Percentiles rank a stretch among this genome's conserved stretches.
Conservation (phyloP, 2,888 invertebrate species). For the Trachelus stipa region DNA sequence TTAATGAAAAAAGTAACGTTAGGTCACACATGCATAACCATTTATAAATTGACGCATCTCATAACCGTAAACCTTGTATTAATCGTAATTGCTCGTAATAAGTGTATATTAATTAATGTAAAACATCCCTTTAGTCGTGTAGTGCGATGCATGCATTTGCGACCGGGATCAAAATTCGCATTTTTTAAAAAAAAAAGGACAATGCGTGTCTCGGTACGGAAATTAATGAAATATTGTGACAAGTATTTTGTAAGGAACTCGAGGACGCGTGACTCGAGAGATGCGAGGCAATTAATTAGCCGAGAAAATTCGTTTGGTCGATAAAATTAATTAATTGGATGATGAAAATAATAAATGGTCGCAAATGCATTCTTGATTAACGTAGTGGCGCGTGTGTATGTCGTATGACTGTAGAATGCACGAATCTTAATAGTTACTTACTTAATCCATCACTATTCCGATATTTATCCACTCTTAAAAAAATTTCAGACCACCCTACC, state of each 20-base stretch:
- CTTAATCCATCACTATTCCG: constrained; percentile 28
- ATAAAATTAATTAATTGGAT: not conserved
- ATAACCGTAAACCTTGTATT: constrained; percentile 37
- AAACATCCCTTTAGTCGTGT: constrained; percentile 39
- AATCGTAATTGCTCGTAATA: constrained; percentile 33
- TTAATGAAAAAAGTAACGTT: constrained; percentile 23
- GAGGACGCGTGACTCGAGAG: not conserved
- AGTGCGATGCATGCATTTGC: constrained; percentile 38
- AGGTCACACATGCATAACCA: constrained; percentile 11
- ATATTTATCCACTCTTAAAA: constrained; percentile 1
- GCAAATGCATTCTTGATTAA: constrained; percentile 23
- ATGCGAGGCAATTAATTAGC: not conserved
- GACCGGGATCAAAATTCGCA: constrained; percentile 15
- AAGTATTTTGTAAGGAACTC: not conserved
- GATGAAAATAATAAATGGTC: not conserved
- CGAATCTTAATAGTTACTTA: constrained; percentile 44
- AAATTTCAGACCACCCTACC: not conserved
- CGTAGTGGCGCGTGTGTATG: constrained; percentile 34
- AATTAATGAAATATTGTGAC: not conserved
- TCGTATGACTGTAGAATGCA: constrained; percentile 40
- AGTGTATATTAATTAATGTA: constrained; percentile 26
- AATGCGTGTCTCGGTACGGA: not conserved
- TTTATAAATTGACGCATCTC: constrained; percentile 26
- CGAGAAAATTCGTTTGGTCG: not conserved
- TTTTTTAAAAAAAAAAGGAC: not conserved